Percentiles rank a stretch among this genome's conserved stretches.
These are phyloP conservation scores for Mya arenaria DNA, from an alignment of 1,140 invertebrate species.

Conservation along the genomic window DNA sequence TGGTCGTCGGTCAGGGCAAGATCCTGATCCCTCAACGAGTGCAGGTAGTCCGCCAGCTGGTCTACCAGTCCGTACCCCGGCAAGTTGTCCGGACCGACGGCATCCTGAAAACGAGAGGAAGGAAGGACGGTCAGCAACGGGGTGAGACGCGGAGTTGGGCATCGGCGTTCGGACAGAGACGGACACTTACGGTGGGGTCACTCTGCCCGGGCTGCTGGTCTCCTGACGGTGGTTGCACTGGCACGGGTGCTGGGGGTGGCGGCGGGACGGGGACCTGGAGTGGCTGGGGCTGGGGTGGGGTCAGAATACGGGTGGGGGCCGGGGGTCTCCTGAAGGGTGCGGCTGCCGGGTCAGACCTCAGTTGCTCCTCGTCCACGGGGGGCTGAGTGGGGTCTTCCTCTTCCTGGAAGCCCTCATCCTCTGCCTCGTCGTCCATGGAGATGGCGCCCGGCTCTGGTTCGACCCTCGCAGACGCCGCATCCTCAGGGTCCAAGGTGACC, in stretches of 20 bases:
- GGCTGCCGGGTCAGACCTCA: neutral
- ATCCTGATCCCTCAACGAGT: neutral
- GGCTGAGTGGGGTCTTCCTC: slow-evolving; percentile 30
- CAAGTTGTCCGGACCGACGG: neutral
- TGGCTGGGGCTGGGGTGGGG: neutral
- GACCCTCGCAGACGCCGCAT: neutral
- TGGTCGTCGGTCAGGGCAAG: neutral
- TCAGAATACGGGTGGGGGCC: neutral
- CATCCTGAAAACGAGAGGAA: neutral
- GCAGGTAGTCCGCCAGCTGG: slow-evolving; percentile 3
- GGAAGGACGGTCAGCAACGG: too few species aligned
- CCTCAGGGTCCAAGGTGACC: neutral
- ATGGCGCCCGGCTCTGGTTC: neutral
- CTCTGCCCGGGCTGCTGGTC: neutral
- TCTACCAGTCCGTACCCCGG: neutral
- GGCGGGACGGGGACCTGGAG: neutral
- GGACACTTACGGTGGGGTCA: neutral
- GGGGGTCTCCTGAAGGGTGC: neutral
- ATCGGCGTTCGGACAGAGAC: neutral
- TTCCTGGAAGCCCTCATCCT: slow-evolving; percentile 52
- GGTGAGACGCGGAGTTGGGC: neutral
- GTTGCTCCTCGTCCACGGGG: neutral
- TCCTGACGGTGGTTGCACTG: neutral
- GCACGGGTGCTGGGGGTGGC: neutral
- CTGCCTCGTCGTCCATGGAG: slow-evolving; percentile 7